Evolutionary conservation across 2,888 invertebrate genomes (phyloP), one percentile per base, ranked within the genome.

Genomic region (Ectemnius lituratus): DNA sequence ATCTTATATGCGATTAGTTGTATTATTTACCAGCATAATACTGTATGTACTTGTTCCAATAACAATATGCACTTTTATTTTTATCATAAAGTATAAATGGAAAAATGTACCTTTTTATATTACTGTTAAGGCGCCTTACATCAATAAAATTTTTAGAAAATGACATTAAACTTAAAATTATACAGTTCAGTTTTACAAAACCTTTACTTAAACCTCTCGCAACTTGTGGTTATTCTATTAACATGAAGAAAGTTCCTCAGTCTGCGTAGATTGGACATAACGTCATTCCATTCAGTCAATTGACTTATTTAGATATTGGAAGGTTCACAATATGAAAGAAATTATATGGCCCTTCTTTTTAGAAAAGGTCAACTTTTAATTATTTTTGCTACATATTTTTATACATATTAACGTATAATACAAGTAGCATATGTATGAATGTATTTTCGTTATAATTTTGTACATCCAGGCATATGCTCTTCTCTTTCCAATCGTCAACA

Each of bases 71-170:
- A 81, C 81, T 75, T 81, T 88, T 87, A 87, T 87, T 88, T 84
- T 82, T 86, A 87, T 86, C 85, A 84, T 84, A 84, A 81, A 82
- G 72, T 79, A 81, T 81, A 81, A 82, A 79, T 81, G 81, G 74
- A 81, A 80, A 86, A 85, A 83, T 87, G 85, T 87, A 87, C 85
- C 86, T 86, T 87, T 87, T 87, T 85, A 84, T 85, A 86, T 88
- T 84, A 85, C 75, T 85, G 82, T 88, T 86, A 86, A 85, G 85
- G 85, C 86, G 85, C 83, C 85, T 85, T 87, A 87, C 81, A 83
- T 84, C 80, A 88, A 87, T 85, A 84, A 83, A 85, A 85, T 83
- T 84, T 85, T 81, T 81, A 83, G 80, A 85, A 81, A 81, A 81
- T 49, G 67, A 73, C 65, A 81, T 69, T 57, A 45, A 72, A 74